Evolutionary conservation across 2,888 invertebrate species (phyloP).

Genomic region (Conops quadrifasciatus): DNA sequence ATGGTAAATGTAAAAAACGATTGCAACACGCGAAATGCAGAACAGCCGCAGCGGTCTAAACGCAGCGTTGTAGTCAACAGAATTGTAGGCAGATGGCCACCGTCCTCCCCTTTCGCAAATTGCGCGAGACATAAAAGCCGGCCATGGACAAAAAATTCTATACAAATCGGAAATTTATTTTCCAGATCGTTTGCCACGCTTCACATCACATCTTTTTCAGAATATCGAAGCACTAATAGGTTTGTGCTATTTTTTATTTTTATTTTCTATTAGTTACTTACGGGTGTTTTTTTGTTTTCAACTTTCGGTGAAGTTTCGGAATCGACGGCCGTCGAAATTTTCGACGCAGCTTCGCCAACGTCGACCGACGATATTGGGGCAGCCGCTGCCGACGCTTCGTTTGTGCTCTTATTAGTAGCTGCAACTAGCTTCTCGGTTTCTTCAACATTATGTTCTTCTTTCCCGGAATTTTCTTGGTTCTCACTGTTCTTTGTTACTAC

Average conservation of each 20-base stretch:
- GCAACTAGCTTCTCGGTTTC: not conserved
- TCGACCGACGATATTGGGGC: conserved; percentile 30
- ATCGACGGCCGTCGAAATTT: conserved; percentile 9
- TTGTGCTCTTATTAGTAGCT: conserved; percentile 26
- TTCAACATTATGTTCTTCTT: not conserved
- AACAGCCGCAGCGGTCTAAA: not conserved
- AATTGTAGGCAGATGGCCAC: too few relatives aligned
- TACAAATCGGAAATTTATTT: conserved; percentile 24
- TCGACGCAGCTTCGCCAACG: conserved; percentile 22
- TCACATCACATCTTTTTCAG: too few relatives aligned
- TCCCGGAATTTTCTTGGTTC: conserved; percentile 45
- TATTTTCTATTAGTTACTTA: conserved; percentile 48
- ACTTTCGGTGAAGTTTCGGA: conserved; percentile 43
- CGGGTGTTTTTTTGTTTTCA: conserved; percentile 58
- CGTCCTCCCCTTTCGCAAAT: too few relatives aligned
- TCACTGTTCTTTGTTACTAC: conserved; percentile 49
- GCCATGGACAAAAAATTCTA: too few relatives aligned
- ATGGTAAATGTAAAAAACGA: not conserved
- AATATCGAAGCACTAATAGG: conserved; percentile 16
- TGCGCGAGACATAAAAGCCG: too few relatives aligned
- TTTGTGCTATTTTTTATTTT: conserved; percentile 22
- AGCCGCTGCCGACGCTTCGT: conserved; percentile 37
- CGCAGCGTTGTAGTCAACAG: not conserved
- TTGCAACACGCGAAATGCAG: not conserved
- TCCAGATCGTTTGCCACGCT: not conserved